phyloP scores from a whole-genome alignment of 2,113 vertebrate species.

The Cariama cristata region DNA sequence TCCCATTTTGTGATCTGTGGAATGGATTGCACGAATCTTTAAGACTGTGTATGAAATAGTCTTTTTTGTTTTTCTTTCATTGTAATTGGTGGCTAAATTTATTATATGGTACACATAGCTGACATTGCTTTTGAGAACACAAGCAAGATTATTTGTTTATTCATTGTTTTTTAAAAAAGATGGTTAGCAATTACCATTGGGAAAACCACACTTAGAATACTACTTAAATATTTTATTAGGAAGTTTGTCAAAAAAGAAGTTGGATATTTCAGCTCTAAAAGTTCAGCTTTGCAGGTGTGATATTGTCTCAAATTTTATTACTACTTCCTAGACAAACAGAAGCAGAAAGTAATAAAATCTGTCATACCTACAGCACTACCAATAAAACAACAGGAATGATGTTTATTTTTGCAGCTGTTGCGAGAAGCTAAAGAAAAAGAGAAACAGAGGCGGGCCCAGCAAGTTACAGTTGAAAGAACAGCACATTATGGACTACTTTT shows the following conservation, averaged over 20 bases:
- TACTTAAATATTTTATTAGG: slow-evolving; percentile 12
- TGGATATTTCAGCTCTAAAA: background rate
- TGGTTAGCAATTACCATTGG: background rate
- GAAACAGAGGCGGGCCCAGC: slow-evolving; percentile 86
- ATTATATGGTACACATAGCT: background rate
- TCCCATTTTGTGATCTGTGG: background rate
- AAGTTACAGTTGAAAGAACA: slow-evolving; percentile 85
- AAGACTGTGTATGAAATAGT: background rate
- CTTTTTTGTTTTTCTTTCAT: background rate
- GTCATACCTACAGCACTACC: background rate
- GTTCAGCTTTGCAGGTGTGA: background rate
- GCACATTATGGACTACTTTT: slow-evolving; percentile 95
- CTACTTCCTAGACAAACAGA: background rate
- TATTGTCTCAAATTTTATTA: background rate
- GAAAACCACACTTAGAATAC: background rate
- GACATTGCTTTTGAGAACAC: background rate
- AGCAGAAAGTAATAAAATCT: background rate
- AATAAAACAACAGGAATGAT: background rate
- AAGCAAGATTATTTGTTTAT: background rate
- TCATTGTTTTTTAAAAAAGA: background rate
- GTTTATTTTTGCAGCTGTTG: slow-evolving; percentile 83
- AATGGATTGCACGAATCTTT: background rate
- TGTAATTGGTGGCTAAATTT: background rate
- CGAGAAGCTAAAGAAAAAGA: slow-evolving; percentile 98
- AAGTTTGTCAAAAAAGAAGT: background rate